phyloP scores from a whole-genome alignment of 2,888 invertebrate species.

The Caenorhabditis afra region DNA sequence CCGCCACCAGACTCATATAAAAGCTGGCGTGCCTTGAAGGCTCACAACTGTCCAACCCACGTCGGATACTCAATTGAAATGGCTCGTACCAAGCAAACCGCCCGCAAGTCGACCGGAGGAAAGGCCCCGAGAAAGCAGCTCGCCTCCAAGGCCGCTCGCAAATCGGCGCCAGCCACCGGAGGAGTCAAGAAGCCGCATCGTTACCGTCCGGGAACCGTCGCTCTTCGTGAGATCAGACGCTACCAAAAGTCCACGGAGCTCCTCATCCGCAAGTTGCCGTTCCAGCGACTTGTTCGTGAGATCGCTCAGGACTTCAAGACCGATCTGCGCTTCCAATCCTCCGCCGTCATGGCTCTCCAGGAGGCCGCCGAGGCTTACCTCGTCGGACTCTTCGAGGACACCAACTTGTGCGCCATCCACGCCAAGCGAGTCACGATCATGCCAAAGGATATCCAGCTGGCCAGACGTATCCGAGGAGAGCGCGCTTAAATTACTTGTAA shows the following conservation, averaged over 20 bases:
- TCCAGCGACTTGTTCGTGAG: constrained; percentile 68
- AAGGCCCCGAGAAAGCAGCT: constrained; percentile 72
- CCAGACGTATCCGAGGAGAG: too few relatives aligned
- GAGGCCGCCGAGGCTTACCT: constrained; percentile 89
- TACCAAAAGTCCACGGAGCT: constrained; percentile 91
- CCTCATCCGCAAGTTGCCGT: constrained; percentile 69
- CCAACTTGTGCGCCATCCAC: constrained; percentile 96
- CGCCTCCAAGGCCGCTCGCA: constrained; percentile 74
- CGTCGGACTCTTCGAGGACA: constrained; percentile 94
- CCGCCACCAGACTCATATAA: too few relatives aligned
- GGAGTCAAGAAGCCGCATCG: constrained; percentile 92
- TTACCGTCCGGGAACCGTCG: constrained; percentile 95
- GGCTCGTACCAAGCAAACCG: constrained; percentile 74
- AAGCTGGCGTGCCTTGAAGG: too few relatives aligned
- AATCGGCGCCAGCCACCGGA: constrained; percentile 83
- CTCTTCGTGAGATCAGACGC: constrained; percentile 95
- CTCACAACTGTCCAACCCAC: too few relatives aligned
- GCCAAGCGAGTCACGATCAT: constrained; percentile 97
- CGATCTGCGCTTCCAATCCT: constrained; percentile 67
- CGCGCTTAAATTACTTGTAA: too few relatives aligned
- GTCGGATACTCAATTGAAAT: too few relatives aligned
- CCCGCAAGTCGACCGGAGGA: constrained; percentile 72
- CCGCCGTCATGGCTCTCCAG: constrained; percentile 82
- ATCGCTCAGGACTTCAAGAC: constrained; percentile 70
- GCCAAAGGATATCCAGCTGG: constrained; percentile 91